Evolutionary conservation across 2,797 vertebrate species (phyloP), one percentile per base, ranked within the genome.

Genomic region (Molossus molossus): DNA sequence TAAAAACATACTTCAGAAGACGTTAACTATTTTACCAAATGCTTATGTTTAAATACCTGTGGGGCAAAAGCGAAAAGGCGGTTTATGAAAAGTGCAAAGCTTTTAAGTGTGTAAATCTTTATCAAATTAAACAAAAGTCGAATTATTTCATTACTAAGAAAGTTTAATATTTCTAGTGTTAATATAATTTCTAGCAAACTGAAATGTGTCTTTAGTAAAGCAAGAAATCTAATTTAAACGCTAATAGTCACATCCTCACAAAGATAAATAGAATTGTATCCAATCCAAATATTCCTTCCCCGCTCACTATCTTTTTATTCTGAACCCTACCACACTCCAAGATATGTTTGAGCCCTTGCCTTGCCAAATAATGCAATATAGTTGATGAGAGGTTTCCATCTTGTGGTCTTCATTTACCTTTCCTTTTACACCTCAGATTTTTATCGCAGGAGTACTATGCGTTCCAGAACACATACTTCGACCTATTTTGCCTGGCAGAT

Each of bases 151-250:
- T 33, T 23, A 57, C 3, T 14, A 77, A 62, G 53, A 85, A 40
- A 75, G 50, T 20, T 93, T 14, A 50, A 48, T 17, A 60, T 83
- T 60, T 58, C 37, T 18, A 65, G 45, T 58, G 45, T 75, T 73
- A 92, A 14, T 37, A 29, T 23, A 14, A 65, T 58, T 84, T 87
- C 55, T 75, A 76, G 5, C 50, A 45, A 73, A 75, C 25, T 29
- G 50, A 53, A 75, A 76, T 17, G 5, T 53, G 33, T 64, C 50
- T 85, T 57, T 6, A 83, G 29, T n/a, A 86, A 76, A 67, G 20
- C 23, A 88, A 91, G 73, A 45, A 94, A 65, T 86, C n/a, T 33
- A 80, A 60, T 10, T 76, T 87, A 72, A 79, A 53, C 45, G 53
- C 37, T 50, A 91, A 81, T 9, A 64, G 65, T 77, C 14, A 64